phyloP scores from a whole-genome alignment of 2,888 invertebrate species.

The Cataglyphis livida region DNA sequence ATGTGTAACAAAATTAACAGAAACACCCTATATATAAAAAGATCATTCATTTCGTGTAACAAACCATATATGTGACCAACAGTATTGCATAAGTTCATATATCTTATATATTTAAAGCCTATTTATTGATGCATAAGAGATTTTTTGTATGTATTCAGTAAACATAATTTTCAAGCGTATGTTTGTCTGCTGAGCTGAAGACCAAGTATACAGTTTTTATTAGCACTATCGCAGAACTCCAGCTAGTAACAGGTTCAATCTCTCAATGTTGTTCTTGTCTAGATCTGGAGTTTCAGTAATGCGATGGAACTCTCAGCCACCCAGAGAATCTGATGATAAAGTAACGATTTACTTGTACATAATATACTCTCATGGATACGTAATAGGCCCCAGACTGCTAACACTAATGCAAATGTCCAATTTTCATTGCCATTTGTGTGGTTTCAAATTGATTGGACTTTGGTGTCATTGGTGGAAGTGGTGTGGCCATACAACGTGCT shows the following conservation, averaged over 20 bases:
- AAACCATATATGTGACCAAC: neutral
- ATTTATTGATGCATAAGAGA: neutral
- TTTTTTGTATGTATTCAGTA: neutral
- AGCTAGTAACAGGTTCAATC: constrained; percentile 81
- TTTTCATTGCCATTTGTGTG: constrained; percentile 81
- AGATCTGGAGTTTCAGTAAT: constrained; percentile 75
- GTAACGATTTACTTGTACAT: constrained; percentile 58
- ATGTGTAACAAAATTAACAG: neutral
- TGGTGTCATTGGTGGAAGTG: constrained; percentile 85
- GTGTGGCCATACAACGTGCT: constrained; percentile 82
- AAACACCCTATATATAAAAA: constrained; percentile 74
- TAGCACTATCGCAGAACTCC: constrained; percentile 63
- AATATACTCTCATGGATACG: constrained; percentile 73
- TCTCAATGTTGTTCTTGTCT: constrained; percentile 82
- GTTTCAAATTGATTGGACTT: constrained; percentile 84
- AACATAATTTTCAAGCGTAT: constrained; percentile 14
- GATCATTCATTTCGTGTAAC: neutral
- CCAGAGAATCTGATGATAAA: constrained; percentile 60
- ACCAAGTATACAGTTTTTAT: constrained; percentile 27
- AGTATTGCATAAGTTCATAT: constrained; percentile 4
- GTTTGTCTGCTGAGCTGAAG: constrained; percentile 13
- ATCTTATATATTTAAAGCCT: neutral
- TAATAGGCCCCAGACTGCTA: constrained; percentile 82
- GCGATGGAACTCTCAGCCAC: constrained; percentile 58
- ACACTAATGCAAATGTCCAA: constrained; percentile 85